Evolutionary conservation across 2,113 vertebrate genomes (phyloP).

Genomic region (Apus apus): DNA sequence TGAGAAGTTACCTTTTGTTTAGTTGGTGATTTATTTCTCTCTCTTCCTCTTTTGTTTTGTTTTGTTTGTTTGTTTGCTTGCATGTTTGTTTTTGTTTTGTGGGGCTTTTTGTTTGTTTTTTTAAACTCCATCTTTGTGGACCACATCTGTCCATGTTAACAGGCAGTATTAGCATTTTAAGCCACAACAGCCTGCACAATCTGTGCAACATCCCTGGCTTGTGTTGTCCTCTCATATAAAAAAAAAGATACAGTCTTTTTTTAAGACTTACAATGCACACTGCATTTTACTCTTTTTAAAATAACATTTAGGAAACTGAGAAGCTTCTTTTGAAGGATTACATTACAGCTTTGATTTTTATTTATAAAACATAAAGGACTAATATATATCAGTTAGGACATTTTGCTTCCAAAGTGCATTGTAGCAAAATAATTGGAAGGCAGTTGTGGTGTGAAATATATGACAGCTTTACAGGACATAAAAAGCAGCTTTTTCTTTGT

Average conservation of each 20-base stretch:
- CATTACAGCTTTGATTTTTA: slow-evolving; percentile 83
- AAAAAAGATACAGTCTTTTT: slow-evolving; percentile 15
- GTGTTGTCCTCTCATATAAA: background rate
- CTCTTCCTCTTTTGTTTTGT: background rate
- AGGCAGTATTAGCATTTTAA: slow-evolving; percentile 46
- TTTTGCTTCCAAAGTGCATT: slow-evolving; percentile 84
- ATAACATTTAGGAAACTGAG: slow-evolving; percentile 72
- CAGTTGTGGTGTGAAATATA: slow-evolving; percentile 86
- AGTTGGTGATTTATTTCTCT: background rate
- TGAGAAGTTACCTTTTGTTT: background rate
- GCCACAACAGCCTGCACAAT: background rate
- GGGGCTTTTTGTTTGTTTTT: background rate
- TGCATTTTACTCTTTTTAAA: slow-evolving; percentile 68
- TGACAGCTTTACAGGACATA: slow-evolving; percentile 86
- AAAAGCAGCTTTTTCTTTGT: slow-evolving; percentile 84
- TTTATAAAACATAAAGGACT: slow-evolving; percentile 86
- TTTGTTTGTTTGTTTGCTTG: background rate
- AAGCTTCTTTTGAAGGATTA: slow-evolving; percentile 80
- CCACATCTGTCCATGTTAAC: background rate
- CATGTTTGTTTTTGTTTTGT: too few species aligned
- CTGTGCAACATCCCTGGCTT: background rate
- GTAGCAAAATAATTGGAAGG: slow-evolving; percentile 93
- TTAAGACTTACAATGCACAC: slow-evolving; percentile 32
- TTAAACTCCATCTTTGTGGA: slow-evolving; percentile 24
- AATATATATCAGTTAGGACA: slow-evolving; percentile 86